phyloP scores from a whole-genome alignment of 2,888 invertebrate genomes.

The Cerastoderma edule region DNA sequence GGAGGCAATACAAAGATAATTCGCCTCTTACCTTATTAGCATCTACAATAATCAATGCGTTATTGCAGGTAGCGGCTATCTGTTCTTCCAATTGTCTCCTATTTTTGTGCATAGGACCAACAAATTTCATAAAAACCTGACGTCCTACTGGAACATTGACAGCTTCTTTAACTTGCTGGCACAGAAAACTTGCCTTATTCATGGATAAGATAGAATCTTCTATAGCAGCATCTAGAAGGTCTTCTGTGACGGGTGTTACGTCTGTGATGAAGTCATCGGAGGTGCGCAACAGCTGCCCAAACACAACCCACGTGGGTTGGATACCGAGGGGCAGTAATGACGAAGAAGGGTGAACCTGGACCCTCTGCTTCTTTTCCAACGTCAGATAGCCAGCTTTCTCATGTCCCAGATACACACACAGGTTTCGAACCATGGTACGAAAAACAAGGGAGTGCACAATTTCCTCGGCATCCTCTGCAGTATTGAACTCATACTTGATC shows the following conservation, averaged over 20 bases:
- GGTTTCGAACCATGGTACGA: conserved; percentile 65
- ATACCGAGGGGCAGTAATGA: conserved; percentile 62
- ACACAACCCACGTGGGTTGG: conserved; percentile 76
- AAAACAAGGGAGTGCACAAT: conserved; percentile 69
- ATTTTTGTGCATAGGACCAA: conserved; percentile 67
- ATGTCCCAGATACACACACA: conserved; percentile 75
- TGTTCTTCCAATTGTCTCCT: conserved; percentile 62
- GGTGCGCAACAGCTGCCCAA: conserved; percentile 72
- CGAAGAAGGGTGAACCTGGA: conserved; percentile 79
- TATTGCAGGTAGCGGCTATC: conserved; percentile 38
- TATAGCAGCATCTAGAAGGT: conserved; percentile 61
- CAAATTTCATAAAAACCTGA: conserved; percentile 61
- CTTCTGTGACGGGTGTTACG: conserved; percentile 71
- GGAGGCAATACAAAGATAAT: conserved; percentile 61
- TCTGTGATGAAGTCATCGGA: conserved; percentile 73
- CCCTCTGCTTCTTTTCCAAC: conserved; percentile 58
- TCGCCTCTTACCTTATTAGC: conserved; percentile 65
- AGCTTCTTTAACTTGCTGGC: conserved; percentile 55
- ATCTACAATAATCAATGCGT: conserved; percentile 65
- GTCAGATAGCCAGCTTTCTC: conserved; percentile 74
- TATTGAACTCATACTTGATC: conserved; percentile 53
- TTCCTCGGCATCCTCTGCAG: conserved; percentile 36
- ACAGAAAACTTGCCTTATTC: conserved; percentile 56
- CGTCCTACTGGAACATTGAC: conserved; percentile 64
- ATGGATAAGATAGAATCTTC: conserved; percentile 42